A percentile compares a stretch with the other conserved stretches of the same genome.
Evolutionary conservation across 2,888 invertebrate genomes (phyloP).

Genomic region (Drosophila mettleri): DNA sequence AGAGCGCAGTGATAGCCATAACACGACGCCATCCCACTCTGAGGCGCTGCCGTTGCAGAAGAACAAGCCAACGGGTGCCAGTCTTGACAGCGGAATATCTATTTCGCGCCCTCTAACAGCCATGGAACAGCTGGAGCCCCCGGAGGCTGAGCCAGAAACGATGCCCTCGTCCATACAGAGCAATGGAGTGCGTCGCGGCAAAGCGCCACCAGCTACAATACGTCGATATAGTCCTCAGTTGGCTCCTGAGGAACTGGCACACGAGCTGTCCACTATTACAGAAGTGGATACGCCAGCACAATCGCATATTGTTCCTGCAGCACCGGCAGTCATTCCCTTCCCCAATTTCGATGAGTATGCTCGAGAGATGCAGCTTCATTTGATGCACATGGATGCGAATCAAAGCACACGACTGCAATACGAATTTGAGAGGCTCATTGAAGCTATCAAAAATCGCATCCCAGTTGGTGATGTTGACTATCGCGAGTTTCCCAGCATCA

Average conservation of each 20-base stretch:
- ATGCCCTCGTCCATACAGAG: conserved; percentile 57
- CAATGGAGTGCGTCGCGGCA: conserved; percentile 41
- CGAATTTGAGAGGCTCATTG: conserved; percentile 73
- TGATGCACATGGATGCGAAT: conserved; percentile 81
- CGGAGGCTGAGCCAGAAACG: conserved; percentile 61
- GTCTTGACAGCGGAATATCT: conserved; percentile 84
- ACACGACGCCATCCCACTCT: conserved; percentile 40
- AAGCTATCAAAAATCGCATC: conserved; percentile 49
- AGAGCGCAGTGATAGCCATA: conserved; percentile 55
- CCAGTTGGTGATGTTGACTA: conserved; percentile 59
- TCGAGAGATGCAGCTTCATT: conserved; percentile 85
- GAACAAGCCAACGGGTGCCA: conserved; percentile 78
- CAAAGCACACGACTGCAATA: conserved; percentile 85
- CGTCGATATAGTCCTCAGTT: conserved; percentile 83
- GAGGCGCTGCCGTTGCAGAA: conserved; percentile 75
- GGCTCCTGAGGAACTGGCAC: conserved; percentile 83
- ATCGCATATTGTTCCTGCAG: conserved; percentile 72
- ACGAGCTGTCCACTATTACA: conserved; percentile 89
- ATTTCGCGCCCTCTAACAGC: conserved; percentile 84
- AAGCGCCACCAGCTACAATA: conserved; percentile 80
- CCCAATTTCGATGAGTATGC: conserved; percentile 86
- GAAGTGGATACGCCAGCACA: conserved; percentile 90
- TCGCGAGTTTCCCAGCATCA: conserved; percentile 79
- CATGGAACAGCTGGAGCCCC: conserved; percentile 46
- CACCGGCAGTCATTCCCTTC: conserved; percentile 57